These are phyloP conservation scores for Murina feae DNA, from an alignment of 2,113 vertebrate genomes.

Conservation along the genomic window DNA sequence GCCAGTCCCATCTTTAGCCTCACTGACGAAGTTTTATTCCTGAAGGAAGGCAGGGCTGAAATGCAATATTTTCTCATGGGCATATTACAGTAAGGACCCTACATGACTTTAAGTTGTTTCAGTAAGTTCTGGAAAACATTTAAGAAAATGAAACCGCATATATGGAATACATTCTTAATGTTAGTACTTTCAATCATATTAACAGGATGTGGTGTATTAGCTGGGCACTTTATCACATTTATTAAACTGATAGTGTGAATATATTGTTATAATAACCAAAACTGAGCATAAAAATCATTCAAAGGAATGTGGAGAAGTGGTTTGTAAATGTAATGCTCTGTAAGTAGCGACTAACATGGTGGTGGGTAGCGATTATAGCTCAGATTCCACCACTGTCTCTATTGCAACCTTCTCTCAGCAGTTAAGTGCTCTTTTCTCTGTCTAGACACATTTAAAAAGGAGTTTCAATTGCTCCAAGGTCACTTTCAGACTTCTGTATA, in stretches of 20 bases:
- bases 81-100: neutral
- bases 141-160: neutral
- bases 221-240: neutral
- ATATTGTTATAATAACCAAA: neutral
- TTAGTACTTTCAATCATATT: neutral
- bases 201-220: neutral
- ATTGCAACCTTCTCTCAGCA: neutral
- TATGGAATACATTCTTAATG: neutral
- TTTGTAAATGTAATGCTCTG: neutral
- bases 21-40: neutral
- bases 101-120: neutral
- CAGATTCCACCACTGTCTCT: neutral
- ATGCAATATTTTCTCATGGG: neutral
- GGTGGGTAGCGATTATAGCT: neutral
- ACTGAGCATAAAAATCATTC: neutral
- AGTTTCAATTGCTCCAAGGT: slow-evolving; percentile 22
- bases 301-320: neutral
- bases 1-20: neutral
- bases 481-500: neutral
- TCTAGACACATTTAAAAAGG: slow-evolving; percentile 35
- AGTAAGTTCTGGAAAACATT: neutral
- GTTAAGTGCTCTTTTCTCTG: slow-evolving; percentile 1
- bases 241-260: neutral
- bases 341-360: neutral
- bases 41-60: neutral